Base-by-base conservation (phyloP, 2,113 vertebrate genomes). In the Vimba vimba region DNA sequence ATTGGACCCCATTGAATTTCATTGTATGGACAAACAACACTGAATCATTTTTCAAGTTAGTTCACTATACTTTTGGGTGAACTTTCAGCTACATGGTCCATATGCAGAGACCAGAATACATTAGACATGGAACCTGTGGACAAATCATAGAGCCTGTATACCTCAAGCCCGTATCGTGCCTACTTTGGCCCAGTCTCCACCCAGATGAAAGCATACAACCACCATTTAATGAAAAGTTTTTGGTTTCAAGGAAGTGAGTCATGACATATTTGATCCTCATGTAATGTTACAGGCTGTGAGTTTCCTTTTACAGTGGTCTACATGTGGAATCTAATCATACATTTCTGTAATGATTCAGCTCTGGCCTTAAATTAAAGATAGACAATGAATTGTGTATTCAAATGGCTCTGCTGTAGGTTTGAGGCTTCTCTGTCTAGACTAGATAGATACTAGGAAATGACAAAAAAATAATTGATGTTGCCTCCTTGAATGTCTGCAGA, bases 401-500 rank as follows among this genome's bases (percentile, higher is more conserved):
- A 30, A 17, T 21, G 55, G 7, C 50, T 78, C 47, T 50, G 55
- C 30, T 62, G 55, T 68, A 45, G 39, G 57, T 66, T 15, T 25
- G 21, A 82, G 27, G 79, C 19, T 74, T 57, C 25, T 66, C 19
- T 77, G 57, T n/a, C 59, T 74, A 83, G 82, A 83, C 66, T 74
- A 13, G 23, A 52, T 36, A 9, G 23, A 52, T 55, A 9, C 36
- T 74, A 47, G 55, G 55, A 82, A 86, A 86, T 75, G 55, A 36
- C 57, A 43, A 85, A 68, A 68, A 52, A 80, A 55, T 45, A 5
- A 60, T 12, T 75, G 4, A 43, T 17, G 47, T 69, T 23, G 15
- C 80, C 27, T 55, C 15, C 43, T 15, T 19, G 15, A 27, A 47
- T 68, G 39, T 79, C 77, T 47, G 33, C 23, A 43, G 33, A 79